These are phyloP conservation scores for Cryptosula pallasiana DNA, from an alignment of 2,888 invertebrate species.

Conservation along the genomic window DNA sequence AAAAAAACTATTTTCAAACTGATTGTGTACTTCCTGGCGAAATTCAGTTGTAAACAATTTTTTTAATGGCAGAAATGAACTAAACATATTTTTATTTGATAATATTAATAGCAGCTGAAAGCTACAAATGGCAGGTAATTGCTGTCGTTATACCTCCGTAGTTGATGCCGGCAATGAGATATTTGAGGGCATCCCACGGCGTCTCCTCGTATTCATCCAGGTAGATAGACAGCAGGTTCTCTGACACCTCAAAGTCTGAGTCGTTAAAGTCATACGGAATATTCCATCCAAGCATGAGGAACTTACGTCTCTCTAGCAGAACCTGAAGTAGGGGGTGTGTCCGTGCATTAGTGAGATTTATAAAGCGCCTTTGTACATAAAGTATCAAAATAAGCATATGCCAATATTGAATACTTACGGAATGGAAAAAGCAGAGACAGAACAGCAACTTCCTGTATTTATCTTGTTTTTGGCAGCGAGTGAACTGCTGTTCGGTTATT, in stretches of 20 bases:
- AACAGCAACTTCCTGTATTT: conserved; percentile 70
- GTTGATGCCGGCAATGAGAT: conserved; percentile 79
- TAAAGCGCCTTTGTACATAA: not conserved
- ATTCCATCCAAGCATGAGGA: conserved; percentile 84
- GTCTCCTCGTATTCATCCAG: conserved; percentile 81
- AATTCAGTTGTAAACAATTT: no score
- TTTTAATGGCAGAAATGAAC: no score
- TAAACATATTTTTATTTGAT: no score
- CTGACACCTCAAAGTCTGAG: conserved; percentile 82
- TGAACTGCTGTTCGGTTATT: conserved; percentile 72
- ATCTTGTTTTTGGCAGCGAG: conserved; percentile 62
- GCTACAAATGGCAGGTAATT: not conserved
- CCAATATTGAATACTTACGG: conserved; percentile 54
- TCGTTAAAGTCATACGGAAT: conserved; percentile 84
- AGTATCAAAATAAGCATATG: not conserved
- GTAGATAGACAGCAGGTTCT: conserved; percentile 75
- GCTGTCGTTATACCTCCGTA: conserved; percentile 62
- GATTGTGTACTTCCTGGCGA: no score
- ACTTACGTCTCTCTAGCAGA: conserved; percentile 76
- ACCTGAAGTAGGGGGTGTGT: not conserved
- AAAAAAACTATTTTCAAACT: no score
- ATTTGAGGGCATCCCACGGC: conserved; percentile 84
- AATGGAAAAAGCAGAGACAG: conserved; percentile 79
- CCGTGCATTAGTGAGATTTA: no score
- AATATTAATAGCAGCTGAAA: no score